Evolutionary conservation across 2,113 vertebrate species (phyloP), one percentile per base, ranked within the genome.

Genomic region (Lucifuga dentata): DNA sequence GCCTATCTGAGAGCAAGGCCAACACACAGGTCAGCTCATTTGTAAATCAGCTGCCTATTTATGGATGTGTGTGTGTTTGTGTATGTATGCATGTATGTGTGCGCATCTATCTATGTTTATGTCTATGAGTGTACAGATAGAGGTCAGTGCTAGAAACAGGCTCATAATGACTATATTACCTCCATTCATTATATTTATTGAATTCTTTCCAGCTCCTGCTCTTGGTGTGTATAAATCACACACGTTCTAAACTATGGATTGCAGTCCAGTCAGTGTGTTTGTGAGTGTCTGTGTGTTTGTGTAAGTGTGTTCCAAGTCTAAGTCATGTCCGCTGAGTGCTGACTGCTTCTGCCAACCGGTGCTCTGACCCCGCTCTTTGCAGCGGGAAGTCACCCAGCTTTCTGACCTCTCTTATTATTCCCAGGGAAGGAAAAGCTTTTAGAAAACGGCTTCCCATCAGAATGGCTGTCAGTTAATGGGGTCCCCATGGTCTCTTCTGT

Each of bases 21-120:
- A 89, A 73, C 83, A 82, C 81, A 84, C 87, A 87, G 91, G 90
- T 93, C 89, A 92, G 81, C 78, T 91, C 88, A 88, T 92, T 92
- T 90, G 90, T 91, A 92, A 93, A 91, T 87, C 87, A 86, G 89
- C 87, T 80, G 81, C 64, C 85, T 80, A 86, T 88, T 85, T 88
- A 83, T 85, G 78, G 78, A 63, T 64, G 81, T 71, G 73, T 73
- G 62, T 49, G 53, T 70, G 77, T 79, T 50, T 57, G 73, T 78
- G 72, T 76, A 65, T 78, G 78, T 48, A 66, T 67, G 56, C 73
- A 70, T 77, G 16, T 49, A 40, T 56, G 80, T 35, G 56, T 71
- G 49, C 49, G 38, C 11, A 11, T 80, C 32, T 50, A 61, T 49
- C 39, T 61, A 75, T 80, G 76, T 85, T 78, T 81, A 71, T 62